Base-by-base conservation (phyloP, 2,888 invertebrate species). In the Calliphora vomitoria region DNA sequence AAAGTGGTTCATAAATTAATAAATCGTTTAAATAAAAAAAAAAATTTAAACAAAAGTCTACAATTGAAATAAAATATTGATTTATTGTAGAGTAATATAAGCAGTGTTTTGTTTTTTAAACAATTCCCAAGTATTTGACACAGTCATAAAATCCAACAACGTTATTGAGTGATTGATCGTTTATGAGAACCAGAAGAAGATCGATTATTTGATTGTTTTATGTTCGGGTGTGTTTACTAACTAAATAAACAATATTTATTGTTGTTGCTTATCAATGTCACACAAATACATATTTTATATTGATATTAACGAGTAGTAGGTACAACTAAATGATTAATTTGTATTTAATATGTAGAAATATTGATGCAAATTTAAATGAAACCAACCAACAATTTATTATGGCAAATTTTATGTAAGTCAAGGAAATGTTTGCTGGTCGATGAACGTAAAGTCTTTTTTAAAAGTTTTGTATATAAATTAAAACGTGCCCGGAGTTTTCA, bases 331-430 rank as follows among this genome's bases (percentile, higher is more conserved):
- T 44, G 44, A 44, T 44, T 44, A 53, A n/a, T 71, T 55, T 50
- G 1, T 55, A 6, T 58, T 58, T 20, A 10, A 25, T 74, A 25
- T 18, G 13, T 72, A n/a, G 0, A 55, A 53, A 38, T 25, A 38
- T 10, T 18, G 18, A 20, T 55, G 35, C 5, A 53, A 18, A 44
- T 44, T 15, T 25, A 58, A 41, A 55, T 15, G 1, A 15, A 25
- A 44, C 18, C 10, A 25, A 25, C 10, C 44, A 35, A 72, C 44
- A 35, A 72, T 55, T 53, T 18, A 71, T 20, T 44, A 74, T 25
- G 53, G 66, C 66, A 62, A n/a, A 35, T 31, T 44, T 66, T 66
- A 74, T 75, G 44, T 68, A 58, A 82, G 64, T 58, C 74, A 78
- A 83, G 62, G 55, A 71, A 78, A 41, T 62, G 15, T 35, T n/a